Percentiles rank a stretch among this genome's conserved stretches.
phyloP scores from a whole-genome alignment of 2,113 vertebrate species.

The Oreochromis niloticus region DNA sequence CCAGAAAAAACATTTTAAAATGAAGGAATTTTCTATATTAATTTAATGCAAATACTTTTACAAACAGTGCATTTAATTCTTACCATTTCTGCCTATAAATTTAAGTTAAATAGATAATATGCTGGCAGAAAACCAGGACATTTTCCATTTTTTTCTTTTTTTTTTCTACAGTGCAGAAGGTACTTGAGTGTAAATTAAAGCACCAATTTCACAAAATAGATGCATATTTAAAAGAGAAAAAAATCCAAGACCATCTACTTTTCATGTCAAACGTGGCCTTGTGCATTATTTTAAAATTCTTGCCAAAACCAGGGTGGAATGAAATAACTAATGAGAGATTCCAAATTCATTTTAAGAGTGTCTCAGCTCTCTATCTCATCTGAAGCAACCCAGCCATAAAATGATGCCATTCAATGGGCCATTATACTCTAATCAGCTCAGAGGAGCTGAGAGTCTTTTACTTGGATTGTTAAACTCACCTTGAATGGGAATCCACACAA shows the following conservation, averaged over 20 bases:
- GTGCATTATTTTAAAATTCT: background rate
- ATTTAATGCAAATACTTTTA: background rate
- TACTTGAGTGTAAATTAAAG: background rate
- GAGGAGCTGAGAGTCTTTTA: slow-evolving; percentile 36
- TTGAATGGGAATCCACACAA: slow-evolving; percentile 29
- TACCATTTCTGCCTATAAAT: rapidly evolving
- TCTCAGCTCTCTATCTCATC: slow-evolving; percentile 41
- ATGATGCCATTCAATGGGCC: slow-evolving; percentile 53
- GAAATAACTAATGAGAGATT: slow-evolving; percentile 12
- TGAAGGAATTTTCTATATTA: background rate
- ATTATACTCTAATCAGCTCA: slow-evolving; percentile 61
- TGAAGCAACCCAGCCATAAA: slow-evolving; percentile 62
- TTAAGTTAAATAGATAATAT: background rate
- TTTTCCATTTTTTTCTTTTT: background rate
- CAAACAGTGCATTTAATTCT: background rate
- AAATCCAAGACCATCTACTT: background rate
- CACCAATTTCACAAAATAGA: background rate
- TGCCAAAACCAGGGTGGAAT: background rate
- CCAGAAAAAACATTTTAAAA: background rate
- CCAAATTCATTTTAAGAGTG: slow-evolving; percentile 5
- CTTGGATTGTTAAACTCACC: slow-evolving; percentile 20
- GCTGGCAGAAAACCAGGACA: background rate
- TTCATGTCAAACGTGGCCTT: background rate
- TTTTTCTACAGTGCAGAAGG: background rate
- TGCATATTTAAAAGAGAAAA: background rate